Conservation (phyloP, 2,888 invertebrate genomes). For the Sialis lutaria region DNA sequence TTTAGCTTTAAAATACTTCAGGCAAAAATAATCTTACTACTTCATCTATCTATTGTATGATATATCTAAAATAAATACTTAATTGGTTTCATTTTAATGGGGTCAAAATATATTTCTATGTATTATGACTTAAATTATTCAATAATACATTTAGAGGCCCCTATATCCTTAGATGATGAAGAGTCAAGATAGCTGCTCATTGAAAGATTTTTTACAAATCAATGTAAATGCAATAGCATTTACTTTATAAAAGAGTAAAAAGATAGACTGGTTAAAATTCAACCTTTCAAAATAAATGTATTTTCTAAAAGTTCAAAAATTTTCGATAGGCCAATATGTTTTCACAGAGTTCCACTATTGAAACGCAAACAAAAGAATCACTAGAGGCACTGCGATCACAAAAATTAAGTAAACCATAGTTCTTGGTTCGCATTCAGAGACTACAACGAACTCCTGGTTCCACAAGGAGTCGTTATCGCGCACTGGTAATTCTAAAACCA, state of each 20-base stretch:
- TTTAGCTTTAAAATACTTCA: too few relatives aligned
- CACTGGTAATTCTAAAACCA: conserved; percentile 50
- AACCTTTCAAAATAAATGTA: neutral
- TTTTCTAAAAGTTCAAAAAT: neutral
- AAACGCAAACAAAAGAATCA: conserved; percentile 55
- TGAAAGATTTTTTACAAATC: too few relatives aligned
- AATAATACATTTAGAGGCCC: neutral
- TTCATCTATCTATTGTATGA: too few relatives aligned
- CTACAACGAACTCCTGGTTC: conserved; percentile 57
- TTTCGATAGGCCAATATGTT: too few relatives aligned
- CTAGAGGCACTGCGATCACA: conserved; percentile 49
- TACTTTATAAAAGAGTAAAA: too few relatives aligned
- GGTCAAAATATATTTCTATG: neutral
- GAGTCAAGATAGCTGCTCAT: neutral
- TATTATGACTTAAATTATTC: neutral
- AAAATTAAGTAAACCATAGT: conserved; percentile 50
- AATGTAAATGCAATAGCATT: too few relatives aligned
- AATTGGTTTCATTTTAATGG: too few relatives aligned
- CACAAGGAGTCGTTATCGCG: conserved; percentile 45
- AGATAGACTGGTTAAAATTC: neutral
- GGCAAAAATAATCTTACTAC: too few relatives aligned
- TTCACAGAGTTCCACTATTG: conserved; percentile 27
- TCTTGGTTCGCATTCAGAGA: conserved; percentile 57
- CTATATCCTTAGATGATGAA: neutral
- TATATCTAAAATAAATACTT: too few relatives aligned